Conservation (phyloP, 2,797 vertebrate species). For the Apogon hyalosoma region DNA sequence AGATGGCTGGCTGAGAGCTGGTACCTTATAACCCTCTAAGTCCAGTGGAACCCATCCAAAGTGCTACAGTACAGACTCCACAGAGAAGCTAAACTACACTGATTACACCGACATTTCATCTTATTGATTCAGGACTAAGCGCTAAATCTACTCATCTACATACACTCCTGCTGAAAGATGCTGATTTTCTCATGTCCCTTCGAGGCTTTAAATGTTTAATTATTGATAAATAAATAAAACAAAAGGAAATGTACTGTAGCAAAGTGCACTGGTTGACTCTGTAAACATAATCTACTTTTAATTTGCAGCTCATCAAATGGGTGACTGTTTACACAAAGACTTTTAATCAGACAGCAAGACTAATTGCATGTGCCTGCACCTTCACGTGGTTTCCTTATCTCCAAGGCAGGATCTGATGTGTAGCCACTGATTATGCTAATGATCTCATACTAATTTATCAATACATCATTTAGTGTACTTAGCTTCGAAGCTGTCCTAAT, state of each 20-base stretch:
- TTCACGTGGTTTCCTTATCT: conserved; percentile 67
- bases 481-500: conserved; percentile 35
- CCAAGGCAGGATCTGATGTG: conserved; percentile 61
- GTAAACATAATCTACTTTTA: conserved; percentile 40
- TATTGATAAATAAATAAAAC: conserved; percentile 12
- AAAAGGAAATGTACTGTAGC: conserved; percentile 18
- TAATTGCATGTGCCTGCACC: conserved; percentile 70
- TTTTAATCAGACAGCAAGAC: conserved; percentile 66
- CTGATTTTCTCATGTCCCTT: background rate
- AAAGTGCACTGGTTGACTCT: background rate
- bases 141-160: conserved; percentile 8
- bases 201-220: conserved; percentile 18
- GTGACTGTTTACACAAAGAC: conserved; percentile 62
- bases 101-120: conserved; percentile 3
- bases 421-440: conserved; percentile 73
- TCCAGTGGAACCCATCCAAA: conserved; percentile 30
- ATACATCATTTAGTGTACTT: conserved; percentile 54
- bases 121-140: background rate
- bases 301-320: conserved; percentile 48
- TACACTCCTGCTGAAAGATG: background rate
- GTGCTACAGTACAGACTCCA: conserved; percentile 10
- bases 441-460: conserved; percentile 63
- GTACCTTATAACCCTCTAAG: conserved; percentile 22
- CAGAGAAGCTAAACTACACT: background rate
- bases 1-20: conserved; percentile 31